phyloP scores from a whole-genome alignment of 2,113 vertebrate species.

The Bucco capensis region DNA sequence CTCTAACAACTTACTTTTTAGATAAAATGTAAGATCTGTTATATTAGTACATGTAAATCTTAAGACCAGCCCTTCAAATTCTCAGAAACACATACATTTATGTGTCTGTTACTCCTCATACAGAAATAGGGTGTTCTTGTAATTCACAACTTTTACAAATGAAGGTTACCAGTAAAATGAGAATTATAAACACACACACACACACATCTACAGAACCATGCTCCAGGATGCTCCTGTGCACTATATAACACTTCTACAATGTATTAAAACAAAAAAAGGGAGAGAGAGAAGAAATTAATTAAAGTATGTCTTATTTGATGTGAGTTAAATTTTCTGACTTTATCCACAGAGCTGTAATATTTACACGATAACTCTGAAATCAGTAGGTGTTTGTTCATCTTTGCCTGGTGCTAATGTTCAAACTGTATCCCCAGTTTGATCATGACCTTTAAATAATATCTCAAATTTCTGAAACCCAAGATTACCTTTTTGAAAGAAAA shows the following conservation, averaged over 20 bases:
- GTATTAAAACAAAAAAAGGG: neutral
- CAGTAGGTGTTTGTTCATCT: neutral
- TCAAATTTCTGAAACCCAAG: neutral
- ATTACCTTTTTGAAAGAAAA: neutral
- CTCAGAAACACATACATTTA: neutral
- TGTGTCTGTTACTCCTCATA: neutral
- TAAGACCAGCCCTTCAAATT: neutral
- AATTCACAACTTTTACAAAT: neutral
- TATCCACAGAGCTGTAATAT: neutral
- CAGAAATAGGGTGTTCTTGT: neutral
- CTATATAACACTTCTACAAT: neutral
- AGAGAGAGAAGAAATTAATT: neutral
- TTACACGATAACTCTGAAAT: neutral
- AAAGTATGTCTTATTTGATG: neutral
- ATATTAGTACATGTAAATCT: neutral
- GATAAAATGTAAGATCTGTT: neutral
- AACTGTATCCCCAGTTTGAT: neutral
- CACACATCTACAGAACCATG: neutral
- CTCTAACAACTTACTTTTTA: neutral
- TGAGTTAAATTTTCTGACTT: rapidly evolving
- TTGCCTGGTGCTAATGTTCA: neutral
- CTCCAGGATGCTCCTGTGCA: neutral
- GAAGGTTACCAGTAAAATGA: neutral
- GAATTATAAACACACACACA: neutral
- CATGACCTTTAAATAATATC: neutral